Conservation (phyloP, 1,140 invertebrate genomes). For the Pseudomyrmex dendroicus region DNA sequence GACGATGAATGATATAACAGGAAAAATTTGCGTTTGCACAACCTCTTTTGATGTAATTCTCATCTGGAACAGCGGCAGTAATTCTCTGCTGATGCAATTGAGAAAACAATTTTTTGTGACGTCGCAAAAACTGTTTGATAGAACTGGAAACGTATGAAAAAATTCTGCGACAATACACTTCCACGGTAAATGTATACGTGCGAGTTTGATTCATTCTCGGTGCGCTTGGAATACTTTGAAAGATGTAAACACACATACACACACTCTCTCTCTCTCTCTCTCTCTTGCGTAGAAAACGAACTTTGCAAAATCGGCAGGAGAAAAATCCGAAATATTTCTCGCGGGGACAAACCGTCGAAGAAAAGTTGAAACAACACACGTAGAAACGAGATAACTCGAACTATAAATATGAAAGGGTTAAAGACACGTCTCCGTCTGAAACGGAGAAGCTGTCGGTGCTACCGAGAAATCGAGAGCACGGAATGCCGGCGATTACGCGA, state of each 20-base stretch:
- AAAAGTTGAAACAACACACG: neutral
- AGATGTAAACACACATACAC: neutral
- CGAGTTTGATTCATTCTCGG: neutral
- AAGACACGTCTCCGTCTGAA: constrained; percentile 55
- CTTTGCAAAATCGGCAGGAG: constrained; percentile 5
- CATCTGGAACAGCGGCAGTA: neutral
- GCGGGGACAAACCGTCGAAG: neutral
- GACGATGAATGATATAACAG: neutral
- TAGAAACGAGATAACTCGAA: constrained; percentile 34
- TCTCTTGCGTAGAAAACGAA: neutral
- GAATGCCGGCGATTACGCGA: constrained; percentile 59
- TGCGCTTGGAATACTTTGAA: constrained; percentile 1
- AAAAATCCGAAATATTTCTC: neutral
- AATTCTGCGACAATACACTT: too few species aligned
- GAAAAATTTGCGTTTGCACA: neutral
- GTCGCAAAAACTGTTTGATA: constrained; percentile 4
- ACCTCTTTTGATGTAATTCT: constrained; percentile 1
- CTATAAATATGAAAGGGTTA: constrained; percentile 45
- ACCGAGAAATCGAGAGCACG: constrained; percentile 55
- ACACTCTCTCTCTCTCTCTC: too few species aligned
- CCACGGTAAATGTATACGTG: too few species aligned
- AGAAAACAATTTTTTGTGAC: neutral
- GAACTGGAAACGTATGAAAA: neutral
- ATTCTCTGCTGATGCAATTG: neutral
- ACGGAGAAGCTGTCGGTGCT: constrained; percentile 64